A percentile compares a stretch with the other conserved stretches of the same genome.
phyloP scores from a whole-genome alignment of 2,888 invertebrate genomes.

The Cerastoderma edule region DNA sequence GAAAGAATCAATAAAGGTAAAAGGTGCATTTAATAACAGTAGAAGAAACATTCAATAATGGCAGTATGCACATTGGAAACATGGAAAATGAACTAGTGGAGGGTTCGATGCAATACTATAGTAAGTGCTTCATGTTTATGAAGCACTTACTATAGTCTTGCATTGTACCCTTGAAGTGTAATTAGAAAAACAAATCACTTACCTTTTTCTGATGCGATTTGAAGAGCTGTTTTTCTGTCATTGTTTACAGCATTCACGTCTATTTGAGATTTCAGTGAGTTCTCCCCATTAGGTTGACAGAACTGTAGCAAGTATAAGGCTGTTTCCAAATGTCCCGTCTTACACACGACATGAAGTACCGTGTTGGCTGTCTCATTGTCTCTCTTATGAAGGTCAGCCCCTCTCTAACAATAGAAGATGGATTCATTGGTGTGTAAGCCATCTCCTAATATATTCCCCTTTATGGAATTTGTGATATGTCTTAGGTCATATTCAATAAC shows the following conservation, averaged over 20 bases:
- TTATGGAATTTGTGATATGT: too few relatives aligned
- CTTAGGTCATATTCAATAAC: too few relatives aligned
- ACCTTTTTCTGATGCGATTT: conserved; percentile 81
- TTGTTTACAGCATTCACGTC: conserved; percentile 77
- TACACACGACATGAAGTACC: conserved; percentile 74
- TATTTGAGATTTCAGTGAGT: conserved; percentile 49
- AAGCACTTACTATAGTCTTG: too few relatives aligned
- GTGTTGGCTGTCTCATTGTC: conserved; percentile 74
- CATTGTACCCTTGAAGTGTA: too few relatives aligned
- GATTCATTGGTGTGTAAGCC: background rate
- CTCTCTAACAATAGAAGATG: conserved; percentile 63
- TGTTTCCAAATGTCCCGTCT: conserved; percentile 72
- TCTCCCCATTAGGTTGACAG: conserved; percentile 9
- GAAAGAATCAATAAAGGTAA: too few relatives aligned
- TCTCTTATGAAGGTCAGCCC: conserved; percentile 73
- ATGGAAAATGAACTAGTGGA: too few relatives aligned
- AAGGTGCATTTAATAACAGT: too few relatives aligned
- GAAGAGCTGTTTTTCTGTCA: conserved; percentile 76
- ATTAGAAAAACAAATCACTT: background rate
- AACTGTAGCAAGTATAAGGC: conserved; percentile 64
- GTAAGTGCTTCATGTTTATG: too few relatives aligned
- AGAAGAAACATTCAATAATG: too few relatives aligned
- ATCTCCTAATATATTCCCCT: background rate
- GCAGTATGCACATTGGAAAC: too few relatives aligned
- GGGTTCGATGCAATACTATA: too few relatives aligned